Conservation (phyloP, 2,888 invertebrate species). For the Drosophila picticornis region DNA sequence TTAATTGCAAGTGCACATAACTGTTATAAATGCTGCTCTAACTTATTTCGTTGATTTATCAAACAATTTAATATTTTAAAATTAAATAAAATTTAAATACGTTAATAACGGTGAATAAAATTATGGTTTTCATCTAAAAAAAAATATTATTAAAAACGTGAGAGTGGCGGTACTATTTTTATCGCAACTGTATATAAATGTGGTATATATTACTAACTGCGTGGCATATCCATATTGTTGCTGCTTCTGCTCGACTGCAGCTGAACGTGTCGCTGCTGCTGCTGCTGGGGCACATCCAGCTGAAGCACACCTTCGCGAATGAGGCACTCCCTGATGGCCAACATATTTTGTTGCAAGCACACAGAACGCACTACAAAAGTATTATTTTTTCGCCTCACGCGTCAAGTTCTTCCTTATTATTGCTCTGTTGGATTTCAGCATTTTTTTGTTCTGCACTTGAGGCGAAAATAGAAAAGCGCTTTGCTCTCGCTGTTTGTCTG, state of each 20-base stretch:
- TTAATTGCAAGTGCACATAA: no score
- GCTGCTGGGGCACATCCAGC: constrained; percentile 54
- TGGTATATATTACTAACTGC: constrained; percentile 58
- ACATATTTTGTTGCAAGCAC: constrained; percentile 57
- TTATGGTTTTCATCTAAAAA: not conserved
- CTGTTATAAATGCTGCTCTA: not conserved
- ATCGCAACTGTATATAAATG: constrained; percentile 5
- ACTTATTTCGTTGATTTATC: not conserved
- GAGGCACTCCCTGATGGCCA: constrained; percentile 83
- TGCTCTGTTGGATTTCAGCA: constrained; percentile 19
- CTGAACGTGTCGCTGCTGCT: constrained; percentile 46
- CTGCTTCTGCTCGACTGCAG: constrained; percentile 66
- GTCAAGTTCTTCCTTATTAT: constrained; percentile 49
- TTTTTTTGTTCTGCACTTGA: constrained; percentile 64
- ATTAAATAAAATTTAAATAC: not conserved
- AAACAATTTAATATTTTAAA: no score
- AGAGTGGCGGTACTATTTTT: not conserved
- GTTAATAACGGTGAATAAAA: not conserved
- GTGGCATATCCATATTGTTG: constrained; percentile 69
- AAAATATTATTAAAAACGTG: not conserved
- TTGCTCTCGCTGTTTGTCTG: constrained; percentile 65
- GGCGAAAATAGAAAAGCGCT: constrained; percentile 78
- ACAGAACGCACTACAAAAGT: constrained; percentile 34
- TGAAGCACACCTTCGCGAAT: constrained; percentile 83
- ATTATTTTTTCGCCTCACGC: constrained; percentile 61